Conservation (phyloP, 2,113 vertebrate species). For the Myodes glareolus region DNA sequence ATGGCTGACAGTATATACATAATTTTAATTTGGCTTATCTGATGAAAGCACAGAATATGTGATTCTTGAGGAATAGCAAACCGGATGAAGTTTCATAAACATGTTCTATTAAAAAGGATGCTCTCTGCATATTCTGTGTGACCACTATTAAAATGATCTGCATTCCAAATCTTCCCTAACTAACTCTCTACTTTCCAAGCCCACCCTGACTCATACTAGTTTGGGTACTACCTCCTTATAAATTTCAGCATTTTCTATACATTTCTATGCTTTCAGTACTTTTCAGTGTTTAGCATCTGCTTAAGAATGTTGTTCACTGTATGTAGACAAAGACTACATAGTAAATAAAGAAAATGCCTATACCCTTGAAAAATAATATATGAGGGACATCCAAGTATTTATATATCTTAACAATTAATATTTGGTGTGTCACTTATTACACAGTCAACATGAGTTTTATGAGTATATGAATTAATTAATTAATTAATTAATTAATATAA, state of each 20-base stretch:
- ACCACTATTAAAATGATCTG: neutral
- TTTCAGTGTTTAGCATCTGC: too few species aligned
- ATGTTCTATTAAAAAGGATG: neutral
- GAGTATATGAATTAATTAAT: neutral
- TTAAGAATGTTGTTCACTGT: neutral
- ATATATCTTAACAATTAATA: neutral
- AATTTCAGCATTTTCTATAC: neutral
- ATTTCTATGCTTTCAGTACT: neutral
- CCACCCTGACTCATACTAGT: neutral
- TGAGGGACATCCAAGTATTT: neutral
- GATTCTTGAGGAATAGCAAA: constrained; percentile 6
- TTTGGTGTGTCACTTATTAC: neutral
- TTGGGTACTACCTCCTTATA: neutral
- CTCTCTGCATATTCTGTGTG: neutral
- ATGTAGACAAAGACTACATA: neutral
- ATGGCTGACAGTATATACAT: neutral
- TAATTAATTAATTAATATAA: neutral
- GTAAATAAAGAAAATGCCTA: neutral
- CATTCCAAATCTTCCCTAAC: neutral
- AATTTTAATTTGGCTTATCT: constrained; percentile 57
- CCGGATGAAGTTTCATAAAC: neutral
- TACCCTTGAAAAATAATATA: neutral
- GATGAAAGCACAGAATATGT: neutral
- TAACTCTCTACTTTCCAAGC: neutral
- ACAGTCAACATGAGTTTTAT: neutral